These are phyloP conservation scores for Ylistrum balloti DNA, from an alignment of 1,140 invertebrate genomes.

Conservation along the genomic window DNA sequence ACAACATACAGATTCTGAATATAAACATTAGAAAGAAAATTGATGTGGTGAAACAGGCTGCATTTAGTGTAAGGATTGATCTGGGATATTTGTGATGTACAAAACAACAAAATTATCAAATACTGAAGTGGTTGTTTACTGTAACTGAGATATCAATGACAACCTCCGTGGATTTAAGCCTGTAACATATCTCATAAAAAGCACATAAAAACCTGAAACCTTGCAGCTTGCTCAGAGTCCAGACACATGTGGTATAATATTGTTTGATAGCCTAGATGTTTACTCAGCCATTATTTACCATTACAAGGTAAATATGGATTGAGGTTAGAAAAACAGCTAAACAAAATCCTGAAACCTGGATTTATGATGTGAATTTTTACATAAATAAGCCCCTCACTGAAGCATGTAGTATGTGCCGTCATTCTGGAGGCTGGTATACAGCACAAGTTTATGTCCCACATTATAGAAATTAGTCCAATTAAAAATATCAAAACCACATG, in stretches of 20 bases:
- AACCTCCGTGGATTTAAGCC: background rate
- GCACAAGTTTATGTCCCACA: background rate
- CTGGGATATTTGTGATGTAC: background rate
- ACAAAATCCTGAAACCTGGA: conserved; percentile 12
- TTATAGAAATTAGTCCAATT: background rate
- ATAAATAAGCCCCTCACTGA: background rate
- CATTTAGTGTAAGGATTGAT: background rate
- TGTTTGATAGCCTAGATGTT: conserved; percentile 38
- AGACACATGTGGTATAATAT: conserved; percentile 32
- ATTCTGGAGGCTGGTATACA: background rate
- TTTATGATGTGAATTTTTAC: conserved; percentile 40
- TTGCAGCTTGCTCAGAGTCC: background rate
- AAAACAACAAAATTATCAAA: background rate
- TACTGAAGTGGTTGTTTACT: background rate
- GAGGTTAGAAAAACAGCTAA: conserved; percentile 20
- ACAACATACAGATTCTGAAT: no score
- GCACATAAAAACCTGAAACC: conserved; percentile 34
- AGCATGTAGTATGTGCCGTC: background rate
- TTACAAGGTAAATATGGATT: conserved; percentile 10
- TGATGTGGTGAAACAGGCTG: background rate
- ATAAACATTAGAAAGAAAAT: background rate
- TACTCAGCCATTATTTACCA: conserved; percentile 26
- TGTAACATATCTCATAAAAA: conserved; percentile 23
- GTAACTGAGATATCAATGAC: background rate
- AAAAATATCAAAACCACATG: conserved; percentile 14